These are phyloP conservation scores for Anoura caudifer DNA, from an alignment of 2,113 vertebrate genomes.

Conservation along the genomic window DNA sequence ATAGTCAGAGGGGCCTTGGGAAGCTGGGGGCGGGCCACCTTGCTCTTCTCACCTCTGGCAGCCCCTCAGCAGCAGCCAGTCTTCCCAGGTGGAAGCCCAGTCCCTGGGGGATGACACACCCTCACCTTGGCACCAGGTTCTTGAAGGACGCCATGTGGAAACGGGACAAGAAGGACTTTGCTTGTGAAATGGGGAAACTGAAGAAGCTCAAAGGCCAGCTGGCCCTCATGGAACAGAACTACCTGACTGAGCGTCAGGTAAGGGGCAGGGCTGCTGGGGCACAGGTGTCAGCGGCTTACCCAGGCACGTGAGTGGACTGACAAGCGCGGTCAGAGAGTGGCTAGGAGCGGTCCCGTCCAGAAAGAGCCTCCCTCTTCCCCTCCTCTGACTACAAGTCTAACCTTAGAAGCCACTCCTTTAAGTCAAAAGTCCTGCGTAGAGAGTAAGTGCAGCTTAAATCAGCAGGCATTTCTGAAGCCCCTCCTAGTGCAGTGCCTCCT, in stretches of 20 bases:
- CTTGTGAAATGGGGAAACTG: conserved; percentile 43
- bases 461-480: not conserved
- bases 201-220: conserved; percentile 43
- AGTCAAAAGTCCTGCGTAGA: not conserved
- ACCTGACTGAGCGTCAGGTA: conserved; percentile 22
- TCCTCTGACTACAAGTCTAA: not conserved
- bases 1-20: not conserved
- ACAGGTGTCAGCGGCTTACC: not conserved
- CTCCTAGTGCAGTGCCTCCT: not conserved
- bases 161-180: conserved; percentile 49
- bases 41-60: not conserved
- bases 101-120: not conserved
- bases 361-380: not conserved
- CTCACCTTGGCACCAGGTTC: conserved; percentile 51
- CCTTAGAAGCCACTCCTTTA: not conserved
- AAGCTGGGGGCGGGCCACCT: not conserved
- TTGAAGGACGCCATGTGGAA: conserved; percentile 74
- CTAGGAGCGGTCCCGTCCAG: not conserved
- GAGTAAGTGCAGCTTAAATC: not conserved
- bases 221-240: not conserved
- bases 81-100: not conserved
- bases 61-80: not conserved
- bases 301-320: not conserved
- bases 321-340: not conserved
- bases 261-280: not conserved